Conservation (phyloP, 2,888 invertebrate genomes). For the Hirtodrosophila alboralis region DNA sequence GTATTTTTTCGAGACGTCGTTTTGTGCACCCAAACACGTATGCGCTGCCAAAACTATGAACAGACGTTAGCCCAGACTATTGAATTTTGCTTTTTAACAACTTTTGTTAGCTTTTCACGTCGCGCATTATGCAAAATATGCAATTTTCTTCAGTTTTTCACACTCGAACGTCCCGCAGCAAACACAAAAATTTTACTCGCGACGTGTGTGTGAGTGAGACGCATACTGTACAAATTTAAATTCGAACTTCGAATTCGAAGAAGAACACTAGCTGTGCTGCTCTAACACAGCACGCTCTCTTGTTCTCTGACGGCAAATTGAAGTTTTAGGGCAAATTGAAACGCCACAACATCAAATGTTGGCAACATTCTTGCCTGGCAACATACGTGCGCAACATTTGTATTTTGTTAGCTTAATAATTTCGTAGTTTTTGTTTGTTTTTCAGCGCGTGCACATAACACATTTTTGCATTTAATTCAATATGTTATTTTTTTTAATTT, state of each 20-base stretch:
- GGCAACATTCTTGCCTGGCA: no score
- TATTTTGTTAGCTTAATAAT: neutral
- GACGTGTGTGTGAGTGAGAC: conserved; percentile 72
- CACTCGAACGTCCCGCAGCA: conserved; percentile 71
- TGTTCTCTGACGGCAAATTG: no score
- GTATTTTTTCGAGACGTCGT: conserved; percentile 67
- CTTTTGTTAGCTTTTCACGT: conserved; percentile 78
- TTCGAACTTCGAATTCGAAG: no score
- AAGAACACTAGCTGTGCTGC: no score
- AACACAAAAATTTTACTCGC: conserved; percentile 78
- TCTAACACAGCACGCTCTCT: no score
- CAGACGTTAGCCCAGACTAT: conserved; percentile 64
- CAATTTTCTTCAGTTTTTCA: conserved; percentile 77
- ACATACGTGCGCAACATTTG: no score
- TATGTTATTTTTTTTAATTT: neutral
- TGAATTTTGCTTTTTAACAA: conserved; percentile 64
- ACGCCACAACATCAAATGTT: no score
- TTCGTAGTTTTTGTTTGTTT: neutral
- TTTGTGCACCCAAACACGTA: conserved; percentile 63
- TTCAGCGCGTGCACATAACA: no score
- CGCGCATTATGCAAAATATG: conserved; percentile 81
- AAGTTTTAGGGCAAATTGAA: no score
- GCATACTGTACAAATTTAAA: conserved; percentile 70
- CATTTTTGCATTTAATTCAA: neutral
- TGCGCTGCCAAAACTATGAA: conserved; percentile 63